Conservation (phyloP, 2,113 vertebrate genomes). For the Calonectris borealis region DNA sequence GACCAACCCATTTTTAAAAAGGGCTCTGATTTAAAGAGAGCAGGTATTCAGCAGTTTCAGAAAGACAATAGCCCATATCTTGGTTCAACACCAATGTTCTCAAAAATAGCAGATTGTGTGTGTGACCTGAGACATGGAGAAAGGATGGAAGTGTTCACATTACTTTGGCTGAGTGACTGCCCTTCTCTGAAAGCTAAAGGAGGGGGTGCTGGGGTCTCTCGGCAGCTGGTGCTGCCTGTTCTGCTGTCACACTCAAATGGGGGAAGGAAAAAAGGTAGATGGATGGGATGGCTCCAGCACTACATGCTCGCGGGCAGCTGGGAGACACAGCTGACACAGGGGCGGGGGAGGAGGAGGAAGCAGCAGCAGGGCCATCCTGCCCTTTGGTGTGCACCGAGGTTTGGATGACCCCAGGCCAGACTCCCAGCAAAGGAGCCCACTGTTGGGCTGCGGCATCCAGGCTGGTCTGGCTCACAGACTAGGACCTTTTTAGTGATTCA, state of each 20-base stretch:
- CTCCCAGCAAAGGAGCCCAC: neutral
- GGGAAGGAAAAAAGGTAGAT: neutral
- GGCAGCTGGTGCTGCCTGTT: neutral
- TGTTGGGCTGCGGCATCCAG: neutral
- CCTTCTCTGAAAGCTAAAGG: neutral
- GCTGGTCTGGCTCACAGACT: neutral
- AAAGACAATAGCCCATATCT: accelerated
- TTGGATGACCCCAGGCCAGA: neutral
- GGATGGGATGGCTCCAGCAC: neutral
- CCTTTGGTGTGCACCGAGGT: neutral
- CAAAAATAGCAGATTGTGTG: neutral
- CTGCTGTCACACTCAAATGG: neutral
- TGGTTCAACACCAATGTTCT: neutral
- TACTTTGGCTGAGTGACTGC: neutral
- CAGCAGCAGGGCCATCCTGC: neutral
- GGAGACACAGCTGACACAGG: neutral
- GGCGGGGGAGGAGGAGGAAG: neutral
- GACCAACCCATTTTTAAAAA: neutral
- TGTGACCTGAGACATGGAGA: neutral
- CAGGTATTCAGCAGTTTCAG: neutral
- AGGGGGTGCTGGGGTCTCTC: neutral
- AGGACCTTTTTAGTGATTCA: neutral
- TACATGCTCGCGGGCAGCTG: neutral
- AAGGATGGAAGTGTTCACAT: neutral
- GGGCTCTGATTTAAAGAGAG: neutral